phyloP scores from a whole-genome alignment of 2,797 vertebrate species.

The Tolypeutes matacus region DNA sequence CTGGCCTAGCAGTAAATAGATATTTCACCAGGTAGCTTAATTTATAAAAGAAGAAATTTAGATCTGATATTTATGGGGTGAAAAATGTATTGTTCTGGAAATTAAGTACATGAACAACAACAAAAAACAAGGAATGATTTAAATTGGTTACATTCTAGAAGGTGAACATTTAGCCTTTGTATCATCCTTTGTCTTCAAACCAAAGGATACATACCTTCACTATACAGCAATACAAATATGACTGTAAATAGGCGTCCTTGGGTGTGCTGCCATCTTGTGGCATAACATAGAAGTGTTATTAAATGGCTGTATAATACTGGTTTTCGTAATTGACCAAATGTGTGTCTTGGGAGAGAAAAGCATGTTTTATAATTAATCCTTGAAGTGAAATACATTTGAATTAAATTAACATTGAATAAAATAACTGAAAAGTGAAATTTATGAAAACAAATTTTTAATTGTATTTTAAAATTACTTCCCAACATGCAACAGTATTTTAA shows the following conservation, averaged over 20 bases:
- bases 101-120: not conserved
- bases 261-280: slow-evolving; percentile 78
- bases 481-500: not conserved
- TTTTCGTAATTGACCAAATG: not conserved
- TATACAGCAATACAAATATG: no score
- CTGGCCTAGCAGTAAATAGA: not conserved
- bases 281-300: not conserved
- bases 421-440: not conserved
- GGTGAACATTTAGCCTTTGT: not conserved
- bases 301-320: not conserved
- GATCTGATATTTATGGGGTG: not conserved
- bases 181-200: not conserved
- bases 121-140: not conserved
- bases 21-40: not conserved
- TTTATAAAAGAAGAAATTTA: slow-evolving; percentile 51
- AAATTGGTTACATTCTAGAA: not conserved
- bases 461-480: slow-evolving; percentile 6
- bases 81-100: slow-evolving; percentile 18
- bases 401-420: not conserved
- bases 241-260: not conserved
- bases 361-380: not conserved
- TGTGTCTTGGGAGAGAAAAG: not conserved
- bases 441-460: not conserved
- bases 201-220: not conserved
- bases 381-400: not conserved